Evolutionary conservation across 2,797 vertebrate species (phyloP), one percentile per base, ranked within the genome.

Genomic region (Linurgus olivaceus): DNA sequence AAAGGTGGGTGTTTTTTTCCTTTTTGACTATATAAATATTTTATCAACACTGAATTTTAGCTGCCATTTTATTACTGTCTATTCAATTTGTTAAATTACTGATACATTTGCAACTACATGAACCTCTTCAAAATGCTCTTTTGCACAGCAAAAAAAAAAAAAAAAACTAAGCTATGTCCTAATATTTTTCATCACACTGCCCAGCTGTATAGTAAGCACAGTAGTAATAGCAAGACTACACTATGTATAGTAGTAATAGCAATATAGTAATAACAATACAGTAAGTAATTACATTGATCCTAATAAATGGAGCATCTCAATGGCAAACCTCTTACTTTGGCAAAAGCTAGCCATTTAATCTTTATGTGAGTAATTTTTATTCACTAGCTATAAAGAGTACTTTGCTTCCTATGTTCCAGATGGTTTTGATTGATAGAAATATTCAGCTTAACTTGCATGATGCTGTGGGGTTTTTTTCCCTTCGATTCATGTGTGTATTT

Each of bases 301-400:
- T 73, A 75, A 66, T 42, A 73, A 92, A 78, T 35, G 55, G 50
- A 93, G 44, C 38, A 85, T 81, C 80, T 79, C 67, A 45, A 37
- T 61, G 48, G 54, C 50, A 92, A 95, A 85, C 52, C 42, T 91
- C 79, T 86, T 44, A 42, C 54, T 72, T 38, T 52, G 88, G 48
- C 55, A 84, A 92, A 94, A 94, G 37, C 26, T 67, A 51, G 17
- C 33, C 59, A 74, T 82, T 86, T 76, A 86, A 93, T 73, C 29
- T 62, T n/a, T 59, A 18, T 7, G 42, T 55, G 63, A 91, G 31
- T 63, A 89, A 79, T 45, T 88, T 82, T 87, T 74, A 77, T 89
- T 93, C 75, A 57, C 51, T 50, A 80, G 29, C 37, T 67, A 31
- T 48, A 61, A 90, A 81, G 59, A 66, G 37, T 67, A 42, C 20